Evolutionary conservation across 2,113 vertebrate genomes (phyloP).

Genomic region (Probosciger aterrimus): DNA sequence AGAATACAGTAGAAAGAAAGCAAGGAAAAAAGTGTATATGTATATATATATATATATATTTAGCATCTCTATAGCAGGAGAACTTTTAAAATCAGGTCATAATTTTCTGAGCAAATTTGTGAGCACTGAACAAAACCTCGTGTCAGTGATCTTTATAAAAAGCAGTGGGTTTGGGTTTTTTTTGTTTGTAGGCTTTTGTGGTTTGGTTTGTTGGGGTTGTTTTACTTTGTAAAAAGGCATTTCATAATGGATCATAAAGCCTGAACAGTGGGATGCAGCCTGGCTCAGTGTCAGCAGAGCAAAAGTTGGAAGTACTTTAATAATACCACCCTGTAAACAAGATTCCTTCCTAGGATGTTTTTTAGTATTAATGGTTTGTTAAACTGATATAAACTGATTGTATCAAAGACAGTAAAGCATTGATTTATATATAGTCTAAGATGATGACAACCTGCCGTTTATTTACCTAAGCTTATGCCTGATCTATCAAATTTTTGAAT

Average conservation of each 20-base stretch:
- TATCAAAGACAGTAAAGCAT: not conserved
- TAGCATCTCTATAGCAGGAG: not conserved
- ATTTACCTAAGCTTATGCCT: not conserved
- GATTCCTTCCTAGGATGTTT: not conserved
- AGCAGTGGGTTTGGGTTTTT: not conserved
- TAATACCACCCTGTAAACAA: not conserved
- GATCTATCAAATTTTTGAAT: not conserved
- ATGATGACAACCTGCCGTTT: not conserved
- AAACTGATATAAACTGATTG: not conserved
- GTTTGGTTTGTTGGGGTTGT: not conserved
- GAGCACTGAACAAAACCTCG: not conserved
- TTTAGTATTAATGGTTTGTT: constrained; percentile 5
- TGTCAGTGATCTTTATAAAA: not conserved
- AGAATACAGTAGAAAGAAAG: not conserved
- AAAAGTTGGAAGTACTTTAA: not conserved
- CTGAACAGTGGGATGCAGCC: not conserved
- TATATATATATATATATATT: not conserved
- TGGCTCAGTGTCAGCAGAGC: not conserved
- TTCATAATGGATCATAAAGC: not conserved
- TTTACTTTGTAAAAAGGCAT: not conserved
- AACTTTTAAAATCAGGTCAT: not conserved
- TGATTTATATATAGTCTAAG: not conserved
- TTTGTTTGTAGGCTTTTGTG: not conserved
- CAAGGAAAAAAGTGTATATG: not conserved
- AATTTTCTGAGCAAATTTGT: not conserved